Evolutionary conservation across 2,797 vertebrate genomes (phyloP).

Genomic region (Poliocrania exsul): DNA sequence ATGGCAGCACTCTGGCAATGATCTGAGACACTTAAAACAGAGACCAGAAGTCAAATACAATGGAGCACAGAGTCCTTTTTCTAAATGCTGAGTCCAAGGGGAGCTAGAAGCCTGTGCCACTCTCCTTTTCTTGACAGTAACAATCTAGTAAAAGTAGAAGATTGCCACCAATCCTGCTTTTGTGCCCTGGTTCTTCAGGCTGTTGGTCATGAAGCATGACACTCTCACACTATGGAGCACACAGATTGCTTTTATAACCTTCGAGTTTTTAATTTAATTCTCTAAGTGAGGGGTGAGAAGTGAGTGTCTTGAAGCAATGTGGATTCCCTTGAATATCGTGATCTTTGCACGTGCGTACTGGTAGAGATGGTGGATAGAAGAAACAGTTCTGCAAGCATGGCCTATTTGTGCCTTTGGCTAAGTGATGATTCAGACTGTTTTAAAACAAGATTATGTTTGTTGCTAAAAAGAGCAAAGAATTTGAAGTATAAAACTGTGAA

Average conservation of each 20-base stretch:
- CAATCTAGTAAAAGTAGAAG: not conserved
- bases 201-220: not conserved
- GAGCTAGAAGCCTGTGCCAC: not conserved
- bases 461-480: not conserved
- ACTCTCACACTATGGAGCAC: accelerated
- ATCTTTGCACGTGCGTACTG: not conserved
- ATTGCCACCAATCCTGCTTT: not conserved
- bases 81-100: not conserved
- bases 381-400: not conserved
- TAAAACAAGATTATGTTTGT: not conserved
- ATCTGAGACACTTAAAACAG: not conserved
- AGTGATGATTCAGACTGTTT: not conserved
- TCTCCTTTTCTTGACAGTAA: not conserved
- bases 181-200: not conserved
- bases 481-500: not conserved
- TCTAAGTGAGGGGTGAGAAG: not conserved
- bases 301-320: not conserved
- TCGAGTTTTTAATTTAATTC: not conserved
- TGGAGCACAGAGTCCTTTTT: not conserved
- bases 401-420: not conserved
- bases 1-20: accelerated
- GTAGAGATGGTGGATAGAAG: not conserved
- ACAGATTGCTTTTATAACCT: not conserved
- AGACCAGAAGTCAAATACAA: not conserved
- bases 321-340: not conserved